phyloP scores from a whole-genome alignment of 2,113 vertebrate species.

The Corynorhinus townsendii region DNA sequence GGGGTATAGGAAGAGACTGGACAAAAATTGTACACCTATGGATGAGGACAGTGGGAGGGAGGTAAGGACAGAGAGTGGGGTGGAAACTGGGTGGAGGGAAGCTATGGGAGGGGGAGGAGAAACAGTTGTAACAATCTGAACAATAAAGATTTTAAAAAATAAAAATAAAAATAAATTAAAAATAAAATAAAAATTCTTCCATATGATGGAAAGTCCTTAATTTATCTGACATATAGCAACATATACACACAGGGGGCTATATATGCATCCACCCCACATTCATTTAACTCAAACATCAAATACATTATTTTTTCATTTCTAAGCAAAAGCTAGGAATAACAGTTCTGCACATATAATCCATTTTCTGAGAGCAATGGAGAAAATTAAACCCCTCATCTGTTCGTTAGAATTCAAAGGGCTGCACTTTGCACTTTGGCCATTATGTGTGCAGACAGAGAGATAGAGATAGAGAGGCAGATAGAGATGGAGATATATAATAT shows the following conservation, averaged over 20 bases:
- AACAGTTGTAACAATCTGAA: no score
- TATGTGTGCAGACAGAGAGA: not conserved
- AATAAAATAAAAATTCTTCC: slow-evolving; percentile 77
- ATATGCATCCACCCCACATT: slow-evolving; percentile 71
- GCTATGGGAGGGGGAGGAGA: no score
- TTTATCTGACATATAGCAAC: slow-evolving; percentile 71
- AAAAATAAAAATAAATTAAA: no score
- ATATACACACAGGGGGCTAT: slow-evolving; percentile 60
- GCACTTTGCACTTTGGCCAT: not conserved
- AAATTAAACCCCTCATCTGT: slow-evolving; percentile 22
- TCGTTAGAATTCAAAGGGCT: slow-evolving; percentile 21
- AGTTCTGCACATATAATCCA: slow-evolving; percentile 54
- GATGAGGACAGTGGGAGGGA: no score
- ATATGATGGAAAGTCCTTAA: slow-evolving; percentile 68
- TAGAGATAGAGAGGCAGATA: not conserved
- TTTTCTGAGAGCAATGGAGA: slow-evolving; percentile 34
- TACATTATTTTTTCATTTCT: slow-evolving; percentile 56
- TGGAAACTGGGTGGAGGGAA: no score
- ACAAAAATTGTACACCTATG: no score
- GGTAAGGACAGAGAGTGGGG: no score
- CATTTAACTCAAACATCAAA: slow-evolving; percentile 75
- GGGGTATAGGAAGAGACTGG: no score
- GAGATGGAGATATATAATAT: not conserved
- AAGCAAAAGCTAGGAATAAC: slow-evolving; percentile 67
- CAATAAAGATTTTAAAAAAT: no score